Conservation (phyloP, 37 sponge, comb jelly and placozoan genomes). For the Mnemiopsis leidyi region DNA sequence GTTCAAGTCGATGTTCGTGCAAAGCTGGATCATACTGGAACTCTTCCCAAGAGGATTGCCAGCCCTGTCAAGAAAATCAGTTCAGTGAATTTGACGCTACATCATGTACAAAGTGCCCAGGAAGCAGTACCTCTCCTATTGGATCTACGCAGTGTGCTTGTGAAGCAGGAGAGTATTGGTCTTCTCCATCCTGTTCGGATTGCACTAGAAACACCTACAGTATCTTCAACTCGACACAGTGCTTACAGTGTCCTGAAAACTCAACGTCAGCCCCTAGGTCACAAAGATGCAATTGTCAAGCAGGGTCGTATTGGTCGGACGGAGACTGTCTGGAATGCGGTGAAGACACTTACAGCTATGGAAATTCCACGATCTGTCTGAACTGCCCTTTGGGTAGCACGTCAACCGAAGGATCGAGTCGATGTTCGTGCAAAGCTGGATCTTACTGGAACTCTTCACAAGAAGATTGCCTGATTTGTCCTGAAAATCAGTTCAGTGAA, state of each 20-base stretch:
- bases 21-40: neutral
- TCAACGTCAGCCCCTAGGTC: neutral
- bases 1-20: neutral
- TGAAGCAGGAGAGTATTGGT: neutral
- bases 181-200: neutral
- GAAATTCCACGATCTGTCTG: neutral
- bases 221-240: neutral
- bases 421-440: neutral
- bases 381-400: neutral
- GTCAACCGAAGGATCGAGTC: neutral
- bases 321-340: neutral
- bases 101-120: neutral
- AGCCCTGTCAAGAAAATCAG: neutral
- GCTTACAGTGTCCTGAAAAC: neutral
- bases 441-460: neutral
- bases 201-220: neutral
- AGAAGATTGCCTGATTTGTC: neutral
- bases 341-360: neutral
- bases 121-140: neutral
- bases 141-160: neutral
- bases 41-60: neutral
- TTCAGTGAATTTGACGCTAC: neutral
- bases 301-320: neutral
- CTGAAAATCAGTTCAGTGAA: neutral
- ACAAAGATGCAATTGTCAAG: neutral